Conservation (phyloP, 2,113 vertebrate species). For the Arvicanthis niloticus region DNA sequence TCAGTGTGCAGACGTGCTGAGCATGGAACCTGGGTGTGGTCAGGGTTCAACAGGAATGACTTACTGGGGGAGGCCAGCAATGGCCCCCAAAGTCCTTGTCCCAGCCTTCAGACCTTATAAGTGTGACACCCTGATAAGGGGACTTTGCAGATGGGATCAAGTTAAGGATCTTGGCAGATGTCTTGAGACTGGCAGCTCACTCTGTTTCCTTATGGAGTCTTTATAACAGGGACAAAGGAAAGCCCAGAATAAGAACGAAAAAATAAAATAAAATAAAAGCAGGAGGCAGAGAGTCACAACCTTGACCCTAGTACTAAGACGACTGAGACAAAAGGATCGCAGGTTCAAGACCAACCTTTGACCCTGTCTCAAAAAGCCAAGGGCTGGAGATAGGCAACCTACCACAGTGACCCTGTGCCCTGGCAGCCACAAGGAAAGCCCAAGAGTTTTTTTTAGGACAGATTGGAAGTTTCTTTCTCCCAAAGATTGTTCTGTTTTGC, state of each 20-base stretch:
- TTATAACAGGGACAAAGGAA: not conserved
- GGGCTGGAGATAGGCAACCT: too few relatives aligned
- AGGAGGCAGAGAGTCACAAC: not conserved
- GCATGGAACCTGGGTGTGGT: rapidly evolving
- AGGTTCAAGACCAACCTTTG: not conserved
- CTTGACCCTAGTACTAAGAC: not conserved
- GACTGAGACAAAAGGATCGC: not conserved
- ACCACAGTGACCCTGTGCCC: rapidly evolving
- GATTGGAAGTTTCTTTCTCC: not conserved
- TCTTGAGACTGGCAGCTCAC: not conserved
- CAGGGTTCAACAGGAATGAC: rapidly evolving
- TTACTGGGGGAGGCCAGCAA: rapidly evolving
- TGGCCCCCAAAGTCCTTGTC: not conserved
- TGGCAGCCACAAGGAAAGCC: not conserved
- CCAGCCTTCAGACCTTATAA: not conserved
- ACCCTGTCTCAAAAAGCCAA: not conserved
- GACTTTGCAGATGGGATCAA: not conserved
- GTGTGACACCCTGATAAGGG: not conserved
- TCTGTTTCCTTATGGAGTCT: not conserved
- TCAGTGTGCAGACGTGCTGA: rapidly evolving
- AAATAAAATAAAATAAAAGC: rapidly evolving
- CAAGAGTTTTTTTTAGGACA: rapidly evolving
- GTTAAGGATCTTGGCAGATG: not conserved
- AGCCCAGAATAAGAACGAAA: not conserved
- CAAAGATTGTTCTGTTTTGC: not conserved